Evolutionary conservation across 2,888 invertebrate species (phyloP).

Genomic region (Dendrolimus houi): DNA sequence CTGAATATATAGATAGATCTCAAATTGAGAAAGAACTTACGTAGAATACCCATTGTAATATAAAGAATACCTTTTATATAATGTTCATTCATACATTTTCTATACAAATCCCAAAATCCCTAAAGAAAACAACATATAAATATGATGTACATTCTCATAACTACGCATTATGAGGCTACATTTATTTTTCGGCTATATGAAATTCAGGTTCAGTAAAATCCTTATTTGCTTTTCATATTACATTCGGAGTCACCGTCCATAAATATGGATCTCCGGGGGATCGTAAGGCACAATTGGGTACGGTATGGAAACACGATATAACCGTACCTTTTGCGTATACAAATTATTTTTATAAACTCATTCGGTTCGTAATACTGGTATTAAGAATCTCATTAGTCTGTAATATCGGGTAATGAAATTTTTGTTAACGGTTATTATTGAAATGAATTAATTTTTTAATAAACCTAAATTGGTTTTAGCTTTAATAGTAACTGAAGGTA

Average conservation of each 20-base stretch:
- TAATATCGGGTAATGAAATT: not conserved
- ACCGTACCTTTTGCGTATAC: not conserved
- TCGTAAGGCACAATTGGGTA: constrained; percentile 4
- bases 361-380: constrained; percentile 4
- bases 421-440: not conserved
- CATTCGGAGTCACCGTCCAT: constrained; percentile 22
- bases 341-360: constrained; percentile 16
- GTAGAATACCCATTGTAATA: too few relatives aligned
- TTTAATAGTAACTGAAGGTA: too few relatives aligned
- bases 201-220: constrained; percentile 19
- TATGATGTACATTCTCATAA: not conserved
- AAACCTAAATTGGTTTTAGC: not conserved
- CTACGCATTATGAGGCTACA: constrained; percentile 1
- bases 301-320: not conserved
- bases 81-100: too few relatives aligned
- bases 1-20: too few relatives aligned
- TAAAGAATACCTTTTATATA: too few relatives aligned
- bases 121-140: not conserved
- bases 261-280: constrained; percentile 30
- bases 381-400: constrained; percentile 1
- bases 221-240: constrained; percentile 36
- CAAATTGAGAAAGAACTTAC: too few relatives aligned
- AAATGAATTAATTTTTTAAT: not conserved
- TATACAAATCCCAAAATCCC: not conserved
- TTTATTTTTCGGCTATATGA: not conserved